Evolutionary conservation across 2,888 invertebrate genomes (phyloP), one percentile per base, ranked within the genome.

Genomic region (Baccha elongata): DNA sequence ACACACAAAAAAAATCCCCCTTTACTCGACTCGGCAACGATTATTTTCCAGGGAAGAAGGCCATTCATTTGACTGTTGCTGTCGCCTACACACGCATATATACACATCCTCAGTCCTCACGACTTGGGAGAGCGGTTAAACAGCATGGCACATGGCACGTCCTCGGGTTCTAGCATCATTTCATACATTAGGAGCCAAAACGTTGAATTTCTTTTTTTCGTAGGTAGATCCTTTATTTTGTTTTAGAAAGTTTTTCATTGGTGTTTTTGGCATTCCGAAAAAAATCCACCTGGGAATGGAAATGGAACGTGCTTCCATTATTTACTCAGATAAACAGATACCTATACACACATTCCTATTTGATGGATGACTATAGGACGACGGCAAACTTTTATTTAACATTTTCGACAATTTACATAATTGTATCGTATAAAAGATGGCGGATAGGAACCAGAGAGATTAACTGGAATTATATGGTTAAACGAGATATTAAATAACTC

Each of bases 281-380:
- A n/a, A n/a, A 50, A 29, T 35, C 40, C 67, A 60, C 32, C 58
- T 44, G n/a, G 67, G 67, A 73, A 15, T 19, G n/a, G n/a, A 73
- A 65, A 60, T 53, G 53, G 42, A 67, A 79, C 79, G 79, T 79
- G 79, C 79, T 68, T 68, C 46, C 37, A 68, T 58, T 79, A 73
- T 68, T 32, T 73, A 48, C 35, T 17, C 4, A 23, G 13, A 15
- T 58, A 37, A n/a, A n/a, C n/a, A n/a, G n/a, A n/a, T 1, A 13
- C 7, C 17, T 19, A 13, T 6, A n/a, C 5, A 13, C 1, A 55
- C 35, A 50, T 37, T 71, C 52, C 21, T 72, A 78, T 72, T 73
- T 73, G 67, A 73, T 53, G 72, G 42, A 60, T 60, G 65, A 26
- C 32, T 40, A n/a, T n/a, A 13, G 17, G n/a, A 73, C 46, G 21